Conservation (phyloP, 2,113 vertebrate genomes). For the Phasianus colchicus region DNA sequence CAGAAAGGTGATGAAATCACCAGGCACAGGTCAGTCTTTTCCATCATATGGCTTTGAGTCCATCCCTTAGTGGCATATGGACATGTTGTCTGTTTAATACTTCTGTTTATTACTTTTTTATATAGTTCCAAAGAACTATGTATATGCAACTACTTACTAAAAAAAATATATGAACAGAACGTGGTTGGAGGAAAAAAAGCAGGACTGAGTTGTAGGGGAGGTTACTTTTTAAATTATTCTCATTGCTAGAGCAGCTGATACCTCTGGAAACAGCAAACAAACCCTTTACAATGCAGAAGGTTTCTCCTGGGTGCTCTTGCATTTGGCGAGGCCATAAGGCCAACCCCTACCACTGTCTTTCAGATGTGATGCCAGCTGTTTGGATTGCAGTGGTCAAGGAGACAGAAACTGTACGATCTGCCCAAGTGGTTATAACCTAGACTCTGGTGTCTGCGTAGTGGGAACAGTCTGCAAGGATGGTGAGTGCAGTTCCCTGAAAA, state of each 20-base stretch:
- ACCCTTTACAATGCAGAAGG: background rate
- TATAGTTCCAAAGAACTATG: background rate
- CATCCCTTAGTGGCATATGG: background rate
- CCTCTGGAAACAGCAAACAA: background rate
- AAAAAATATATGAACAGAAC: background rate
- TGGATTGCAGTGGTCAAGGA: slow-evolving; percentile 89
- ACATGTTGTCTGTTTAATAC: background rate
- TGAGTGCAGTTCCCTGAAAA: slow-evolving; percentile 81
- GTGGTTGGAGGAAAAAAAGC: background rate
- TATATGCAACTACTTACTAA: background rate
- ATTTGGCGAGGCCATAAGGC: background rate
- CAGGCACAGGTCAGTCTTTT: background rate
- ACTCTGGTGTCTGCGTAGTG: slow-evolving; percentile 89
- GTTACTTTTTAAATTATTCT: background rate
- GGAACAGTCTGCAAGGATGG: slow-evolving; percentile 99
- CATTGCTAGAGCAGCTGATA: background rate
- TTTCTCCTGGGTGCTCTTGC: background rate
- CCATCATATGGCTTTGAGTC: background rate
- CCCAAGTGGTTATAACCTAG: slow-evolving; percentile 91
- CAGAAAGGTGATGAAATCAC: background rate
- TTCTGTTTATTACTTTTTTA: background rate
- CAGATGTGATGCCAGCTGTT: slow-evolving; percentile 94
- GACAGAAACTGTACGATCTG: slow-evolving; percentile 95
- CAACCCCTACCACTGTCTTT: background rate
- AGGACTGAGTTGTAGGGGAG: background rate